phyloP scores from a whole-genome alignment of 2,888 invertebrate species.

The Branchipolynoe longqiensis region DNA sequence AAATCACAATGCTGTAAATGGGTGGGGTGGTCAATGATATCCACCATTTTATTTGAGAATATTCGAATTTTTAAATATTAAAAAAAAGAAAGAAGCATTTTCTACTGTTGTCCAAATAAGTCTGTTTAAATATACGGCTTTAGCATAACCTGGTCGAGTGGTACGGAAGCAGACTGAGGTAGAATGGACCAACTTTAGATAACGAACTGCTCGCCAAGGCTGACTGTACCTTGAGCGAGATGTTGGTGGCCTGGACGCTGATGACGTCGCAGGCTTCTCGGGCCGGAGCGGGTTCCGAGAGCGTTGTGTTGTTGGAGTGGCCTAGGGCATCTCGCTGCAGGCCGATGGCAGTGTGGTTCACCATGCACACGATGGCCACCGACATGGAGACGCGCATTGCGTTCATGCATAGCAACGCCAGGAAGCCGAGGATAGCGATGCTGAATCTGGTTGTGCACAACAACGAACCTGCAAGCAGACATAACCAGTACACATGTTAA shows the following conservation, averaged over 20 bases:
- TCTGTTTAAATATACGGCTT: no score
- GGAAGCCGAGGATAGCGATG: conserved; percentile 77
- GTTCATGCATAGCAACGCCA: conserved; percentile 86
- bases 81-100: no score
- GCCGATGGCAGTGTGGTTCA: conserved; percentile 78
- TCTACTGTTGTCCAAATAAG: no score
- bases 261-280: background rate
- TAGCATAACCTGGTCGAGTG: no score
- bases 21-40: no score
- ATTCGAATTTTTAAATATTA: no score
- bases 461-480: conserved; percentile 63
- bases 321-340: background rate
- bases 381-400: conserved; percentile 84
- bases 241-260: conserved; percentile 8
- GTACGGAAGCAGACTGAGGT: no score
- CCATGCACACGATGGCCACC: conserved; percentile 85
- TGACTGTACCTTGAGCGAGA: conserved; percentile 33
- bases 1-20: no score
- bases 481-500: no score
- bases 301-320: background rate
- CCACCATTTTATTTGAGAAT: no score
- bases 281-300: background rate
- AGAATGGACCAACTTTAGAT: no score
- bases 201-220: no score
- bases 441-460: conserved; percentile 77